Evolutionary conservation across 2,888 invertebrate genomes (phyloP), one percentile per base, ranked within the genome.

Genomic region (Oligia latruncula): DNA sequence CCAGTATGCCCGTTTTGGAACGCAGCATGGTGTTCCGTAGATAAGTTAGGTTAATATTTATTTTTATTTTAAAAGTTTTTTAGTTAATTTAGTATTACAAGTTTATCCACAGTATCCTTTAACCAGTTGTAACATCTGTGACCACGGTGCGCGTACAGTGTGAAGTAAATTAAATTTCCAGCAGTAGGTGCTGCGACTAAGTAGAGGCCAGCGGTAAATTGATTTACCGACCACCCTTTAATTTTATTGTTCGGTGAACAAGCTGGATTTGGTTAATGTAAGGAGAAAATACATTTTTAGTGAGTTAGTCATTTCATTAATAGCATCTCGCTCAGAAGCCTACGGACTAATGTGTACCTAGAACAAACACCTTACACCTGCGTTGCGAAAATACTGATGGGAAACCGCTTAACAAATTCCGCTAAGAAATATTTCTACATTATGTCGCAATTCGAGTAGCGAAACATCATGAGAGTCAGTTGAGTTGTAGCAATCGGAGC

Each of bases 151-250:
- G 65, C 67, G 81, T 74, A 82, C 81, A 80, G 83, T 84, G 84
- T 86, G 62, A 81, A 83, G 82, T 89, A 84, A 90, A 89, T 89
- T 87, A 88, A 90, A 85, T 86, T 81, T 83, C 88, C 79, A 80
- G 64, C 72, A 60, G 76, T 74, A 78, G 77, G n/a, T 77, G 5
- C 64, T 79, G 77, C n/a, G 79, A 62, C 72, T 65, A 71, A 75
- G 80, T 73, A 65, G 40, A 65, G 65, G 77, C 68, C 74, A 76
- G 76, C 72, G 90, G 90, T 83, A 86, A 83, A 85, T 86, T 89
- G 87, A 89, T 89, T 87, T 89, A 89, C 78, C 68, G 81, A 71
- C 35, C 55, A 67, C 55, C 89, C 74, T 62, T 64, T 40, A n/a
- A 29, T 60, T 60, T 65, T 62, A 74, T 82, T 74, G 73, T 66